phyloP scores from a whole-genome alignment of 2,888 invertebrate genomes.

The Alloscopus bannaensis region DNA sequence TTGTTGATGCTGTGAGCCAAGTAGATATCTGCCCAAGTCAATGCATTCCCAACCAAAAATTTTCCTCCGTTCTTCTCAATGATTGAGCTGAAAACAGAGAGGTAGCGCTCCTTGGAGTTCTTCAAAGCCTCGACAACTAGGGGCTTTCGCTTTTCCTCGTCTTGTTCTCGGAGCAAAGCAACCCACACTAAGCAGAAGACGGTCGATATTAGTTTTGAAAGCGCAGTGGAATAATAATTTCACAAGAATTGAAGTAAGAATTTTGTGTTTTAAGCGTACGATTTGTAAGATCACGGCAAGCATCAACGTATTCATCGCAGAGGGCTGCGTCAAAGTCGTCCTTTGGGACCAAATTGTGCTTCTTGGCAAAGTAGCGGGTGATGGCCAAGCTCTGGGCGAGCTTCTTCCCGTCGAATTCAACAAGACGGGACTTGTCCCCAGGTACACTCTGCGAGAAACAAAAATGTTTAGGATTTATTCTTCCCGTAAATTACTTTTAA shows the following conservation, averaged over 20 bases:
- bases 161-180: conserved; percentile 7
- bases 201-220: too few relatives aligned
- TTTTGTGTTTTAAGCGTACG: conserved; percentile 19
- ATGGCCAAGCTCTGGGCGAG: conserved; percentile 80
- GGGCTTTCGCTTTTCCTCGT: conserved; percentile 3
- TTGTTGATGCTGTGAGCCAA: conserved; percentile 79
- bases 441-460: conserved; percentile 50
- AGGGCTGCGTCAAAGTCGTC: conserved; percentile 79
- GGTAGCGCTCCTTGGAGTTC: conserved; percentile 75
- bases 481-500: not conserved
- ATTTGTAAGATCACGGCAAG: conserved; percentile 76
- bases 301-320: conserved; percentile 79
- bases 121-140: not conserved
- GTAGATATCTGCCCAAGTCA: conserved; percentile 76
- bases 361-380: conserved; percentile 78
- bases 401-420: conserved; percentile 78
- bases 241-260: too few relatives aligned
- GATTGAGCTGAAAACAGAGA: conserved; percentile 44
- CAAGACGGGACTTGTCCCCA: conserved; percentile 76
- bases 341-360: conserved; percentile 78
- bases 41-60: conserved; percentile 49
- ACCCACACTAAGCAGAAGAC: too few relatives aligned
- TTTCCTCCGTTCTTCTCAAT: conserved; percentile 52
- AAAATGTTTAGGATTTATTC: not conserved
- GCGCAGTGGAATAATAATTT: too few relatives aligned